Evolutionary conservation across 2,113 vertebrate species (phyloP).

Genomic region (Varanus salvator): DNA sequence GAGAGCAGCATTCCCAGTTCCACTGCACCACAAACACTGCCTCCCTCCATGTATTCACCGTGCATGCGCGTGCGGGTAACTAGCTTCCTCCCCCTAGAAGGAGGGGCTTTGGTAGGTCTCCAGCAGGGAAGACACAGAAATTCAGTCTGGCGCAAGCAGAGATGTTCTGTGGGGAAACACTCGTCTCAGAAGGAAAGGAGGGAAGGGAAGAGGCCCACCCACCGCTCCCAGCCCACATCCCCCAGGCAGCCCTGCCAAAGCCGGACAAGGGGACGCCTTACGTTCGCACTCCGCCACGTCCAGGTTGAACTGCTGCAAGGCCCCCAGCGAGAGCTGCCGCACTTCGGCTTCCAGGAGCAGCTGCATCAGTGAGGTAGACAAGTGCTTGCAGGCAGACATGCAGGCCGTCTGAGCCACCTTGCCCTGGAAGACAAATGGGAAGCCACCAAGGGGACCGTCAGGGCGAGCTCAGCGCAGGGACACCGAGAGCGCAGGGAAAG

Average conservation of each 20-base stretch:
- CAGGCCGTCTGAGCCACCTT: conserved; percentile 98
- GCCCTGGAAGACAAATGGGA: conserved; percentile 79
- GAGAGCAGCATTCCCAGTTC: not conserved
- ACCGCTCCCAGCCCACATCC: rapidly evolving
- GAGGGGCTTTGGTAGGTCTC: too few relatives aligned
- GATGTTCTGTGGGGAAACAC: not conserved
- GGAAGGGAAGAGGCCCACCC: not conserved
- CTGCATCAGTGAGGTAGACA: conserved; percentile 93
- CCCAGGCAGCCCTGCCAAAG: rapidly evolving
- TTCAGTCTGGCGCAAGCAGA: too few relatives aligned
- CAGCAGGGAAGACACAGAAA: too few relatives aligned
- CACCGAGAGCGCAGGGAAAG: not conserved
- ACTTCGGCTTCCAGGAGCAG: conserved; percentile 92
- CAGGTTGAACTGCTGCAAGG: conserved; percentile 92
- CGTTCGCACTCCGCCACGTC: conserved; percentile 95
- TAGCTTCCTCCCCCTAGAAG: too few relatives aligned
- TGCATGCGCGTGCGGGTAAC: too few relatives aligned
- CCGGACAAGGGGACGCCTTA: conserved; percentile 70
- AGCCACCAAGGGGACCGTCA: rapidly evolving
- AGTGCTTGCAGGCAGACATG: conserved; percentile 98
- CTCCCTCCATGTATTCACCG: too few relatives aligned
- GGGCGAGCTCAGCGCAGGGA: rapidly evolving
- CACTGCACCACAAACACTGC: not conserved
- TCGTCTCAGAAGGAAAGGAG: too few relatives aligned
- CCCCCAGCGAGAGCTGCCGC: conserved; percentile 92